phyloP scores from a whole-genome alignment of 2,888 invertebrate genomes.

The Gortyna flavago region DNA sequence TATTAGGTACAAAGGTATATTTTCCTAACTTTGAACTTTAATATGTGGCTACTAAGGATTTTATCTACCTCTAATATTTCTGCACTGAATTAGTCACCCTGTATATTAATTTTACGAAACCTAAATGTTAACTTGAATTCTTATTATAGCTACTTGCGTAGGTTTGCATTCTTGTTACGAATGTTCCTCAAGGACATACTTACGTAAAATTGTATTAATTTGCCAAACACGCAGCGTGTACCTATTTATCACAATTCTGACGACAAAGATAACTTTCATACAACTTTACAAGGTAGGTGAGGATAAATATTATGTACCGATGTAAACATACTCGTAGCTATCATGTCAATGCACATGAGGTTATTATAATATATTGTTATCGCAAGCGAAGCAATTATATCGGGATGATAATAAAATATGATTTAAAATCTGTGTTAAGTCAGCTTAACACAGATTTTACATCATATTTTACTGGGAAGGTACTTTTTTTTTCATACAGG shows the following conservation, averaged over 20 bases:
- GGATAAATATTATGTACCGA: slow-evolving; percentile 37
- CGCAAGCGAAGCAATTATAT: slow-evolving; percentile 13
- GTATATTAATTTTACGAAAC: slow-evolving; percentile 1
- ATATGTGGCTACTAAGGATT: neutral
- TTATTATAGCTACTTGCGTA: slow-evolving; percentile 14
- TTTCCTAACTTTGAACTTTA: neutral
- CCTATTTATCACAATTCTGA: slow-evolving; percentile 38
- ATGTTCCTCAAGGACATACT: slow-evolving; percentile 22
- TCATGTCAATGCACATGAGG: slow-evolving; percentile 6
- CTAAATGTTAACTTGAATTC: slow-evolving; percentile 9
- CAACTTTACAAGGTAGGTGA: slow-evolving; percentile 16
- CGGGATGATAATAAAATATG: neutral
- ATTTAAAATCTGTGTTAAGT: neutral
- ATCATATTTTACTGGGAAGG: neutral
- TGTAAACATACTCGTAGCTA: slow-evolving; percentile 33
- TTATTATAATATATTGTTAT: slow-evolving; percentile 23
- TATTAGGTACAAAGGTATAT: neutral
- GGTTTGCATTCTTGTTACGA: slow-evolving; percentile 24
- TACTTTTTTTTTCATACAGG: neutral
- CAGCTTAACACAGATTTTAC: neutral
- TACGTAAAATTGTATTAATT: slow-evolving; percentile 23
- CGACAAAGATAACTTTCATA: slow-evolving; percentile 55
- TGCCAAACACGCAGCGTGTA: slow-evolving; percentile 32
- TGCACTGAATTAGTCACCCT: neutral
- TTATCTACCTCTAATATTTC: neutral